phyloP scores from a whole-genome alignment of 2,113 vertebrate genomes.

The Ahaetulla prasina region DNA sequence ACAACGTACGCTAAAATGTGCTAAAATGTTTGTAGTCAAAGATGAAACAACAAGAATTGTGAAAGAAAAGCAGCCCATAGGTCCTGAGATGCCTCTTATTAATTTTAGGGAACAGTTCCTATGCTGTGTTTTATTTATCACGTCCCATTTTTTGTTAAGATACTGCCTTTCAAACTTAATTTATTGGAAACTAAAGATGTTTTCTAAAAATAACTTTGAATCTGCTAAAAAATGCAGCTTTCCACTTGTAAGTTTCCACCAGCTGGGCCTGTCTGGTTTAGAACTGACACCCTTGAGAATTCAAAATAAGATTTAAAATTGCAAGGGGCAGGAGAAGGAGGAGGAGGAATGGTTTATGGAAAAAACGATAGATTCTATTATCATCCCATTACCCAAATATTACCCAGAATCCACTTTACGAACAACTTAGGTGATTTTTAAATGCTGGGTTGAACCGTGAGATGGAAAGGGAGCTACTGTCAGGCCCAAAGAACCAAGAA shows the following conservation, averaged over 20 bases:
- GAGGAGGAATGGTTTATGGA: slow-evolving; percentile 47
- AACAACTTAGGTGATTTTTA: neutral
- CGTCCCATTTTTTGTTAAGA: slow-evolving; percentile 43
- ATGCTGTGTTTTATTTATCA: neutral
- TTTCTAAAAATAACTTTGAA: slow-evolving; percentile 67
- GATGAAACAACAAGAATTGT: neutral
- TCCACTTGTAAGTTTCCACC: slow-evolving; percentile 60
- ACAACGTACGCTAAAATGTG: neutral
- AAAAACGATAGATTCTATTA: slow-evolving; percentile 43
- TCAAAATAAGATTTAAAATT: slow-evolving; percentile 49
- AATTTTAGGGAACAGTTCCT: slow-evolving; percentile 1
- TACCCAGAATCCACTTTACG: neutral
- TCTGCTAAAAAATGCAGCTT: slow-evolving; percentile 71
- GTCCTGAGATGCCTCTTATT: neutral
- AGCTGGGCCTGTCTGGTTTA: slow-evolving; percentile 71
- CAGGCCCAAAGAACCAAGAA: neutral
- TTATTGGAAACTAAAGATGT: slow-evolving; percentile 64
- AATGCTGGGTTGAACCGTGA: neutral
- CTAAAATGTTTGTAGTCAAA: neutral
- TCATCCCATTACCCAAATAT: slow-evolving; percentile 54
- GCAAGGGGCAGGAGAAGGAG: neutral
- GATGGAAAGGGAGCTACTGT: neutral
- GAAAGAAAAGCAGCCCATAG: neutral
- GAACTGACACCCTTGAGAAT: slow-evolving; percentile 61
- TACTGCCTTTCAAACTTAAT: slow-evolving; percentile 59